Evolutionary conservation across 2,888 invertebrate genomes (phyloP).

Genomic region (Phyllotreta striolata): DNA sequence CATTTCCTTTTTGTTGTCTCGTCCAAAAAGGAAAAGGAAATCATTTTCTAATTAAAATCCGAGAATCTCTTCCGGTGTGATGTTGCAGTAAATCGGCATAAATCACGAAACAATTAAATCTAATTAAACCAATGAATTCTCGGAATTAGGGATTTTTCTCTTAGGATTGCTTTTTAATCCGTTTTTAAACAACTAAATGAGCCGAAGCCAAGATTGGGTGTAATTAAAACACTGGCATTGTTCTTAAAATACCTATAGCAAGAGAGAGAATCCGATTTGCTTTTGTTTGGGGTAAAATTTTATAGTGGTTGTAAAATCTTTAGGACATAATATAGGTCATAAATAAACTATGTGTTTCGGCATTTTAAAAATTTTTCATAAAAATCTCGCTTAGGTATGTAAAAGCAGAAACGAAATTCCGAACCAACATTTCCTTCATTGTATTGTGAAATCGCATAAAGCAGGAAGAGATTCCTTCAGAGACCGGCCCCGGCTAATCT

Average conservation of each 20-base stretch:
- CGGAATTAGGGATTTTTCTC: conserved; percentile 6
- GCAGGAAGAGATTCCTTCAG: conserved; percentile 20
- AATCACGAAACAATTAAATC: conserved; percentile 27
- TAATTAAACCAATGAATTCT: conserved; percentile 19
- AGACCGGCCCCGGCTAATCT: conserved; percentile 29
- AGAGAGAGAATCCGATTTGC: too few relatives aligned
- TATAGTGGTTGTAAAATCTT: too few relatives aligned
- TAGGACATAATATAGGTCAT: too few relatives aligned
- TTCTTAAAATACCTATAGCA: too few relatives aligned
- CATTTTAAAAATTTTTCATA: too few relatives aligned
- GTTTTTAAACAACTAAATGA: conserved; percentile 12
- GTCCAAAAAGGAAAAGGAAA: neutral
- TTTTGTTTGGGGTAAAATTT: too few relatives aligned
- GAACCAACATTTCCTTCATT: conserved; percentile 17
- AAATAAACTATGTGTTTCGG: too few relatives aligned
- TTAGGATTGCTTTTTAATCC: conserved; percentile 11
- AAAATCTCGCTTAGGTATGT: too few relatives aligned
- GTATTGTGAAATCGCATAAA: conserved; percentile 26
- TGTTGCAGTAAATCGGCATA: conserved; percentile 19
- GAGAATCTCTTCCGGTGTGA: conserved; percentile 11
- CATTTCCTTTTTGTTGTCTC: too few relatives aligned
- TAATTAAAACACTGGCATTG: conserved; percentile 4
- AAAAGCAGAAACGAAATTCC: conserved; percentile 16
- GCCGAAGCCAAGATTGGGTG: neutral
- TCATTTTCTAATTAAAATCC: conserved; percentile 20